Base-by-base conservation (phyloP, 2,888 invertebrate genomes). In the Torymus tubicola region DNA sequence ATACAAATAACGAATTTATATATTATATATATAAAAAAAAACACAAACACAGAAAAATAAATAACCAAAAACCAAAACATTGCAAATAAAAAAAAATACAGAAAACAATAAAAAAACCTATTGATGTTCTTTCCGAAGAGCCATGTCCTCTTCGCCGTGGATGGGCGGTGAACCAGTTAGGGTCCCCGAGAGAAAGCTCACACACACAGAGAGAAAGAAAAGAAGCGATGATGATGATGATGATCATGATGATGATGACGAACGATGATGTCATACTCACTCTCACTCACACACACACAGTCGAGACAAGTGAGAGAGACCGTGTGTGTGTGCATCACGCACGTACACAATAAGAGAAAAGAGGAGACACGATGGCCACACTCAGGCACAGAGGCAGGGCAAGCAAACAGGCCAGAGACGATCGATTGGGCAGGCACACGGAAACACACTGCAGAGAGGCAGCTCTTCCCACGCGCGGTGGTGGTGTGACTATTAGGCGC, bases 101-200 rank as follows among this genome's bases (percentile, higher is more conserved):
- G 31, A 77, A 82, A 87, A 86, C 84, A 86, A 88, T 86, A n/a
- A 89, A 88, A 89, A 88, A 87, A 84, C 83, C 82, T 84, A 87
- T 90, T 88, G 89, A 90, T 91, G 90, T 91, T 91, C 90, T 91
- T 91, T 91, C 90, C 91, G 91, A 91, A 91, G 91, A 91, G 91
- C 87, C 89, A 86, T 88, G 88, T 90, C 91, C 91, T 91, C 91
- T 91, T 91, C 90, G 87, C 90, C 90, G 89, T 88, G 91, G 91
- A 91, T 89, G 90, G 89, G 88, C 87, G 88, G 81, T 81, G 82
- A 31, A 81, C 79, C 82, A 78, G 68, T 81, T 81, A 83, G 82
- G 81, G 90, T 89, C 89, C 31, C 31, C 31, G 31, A 31, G 31
- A 31, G 31, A 31, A 31, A 31, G 31, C 31, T 31, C 31, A 31